These are phyloP conservation scores for Podarcis cretensis DNA, from an alignment of 2,113 vertebrate genomes.

Conservation along the genomic window DNA sequence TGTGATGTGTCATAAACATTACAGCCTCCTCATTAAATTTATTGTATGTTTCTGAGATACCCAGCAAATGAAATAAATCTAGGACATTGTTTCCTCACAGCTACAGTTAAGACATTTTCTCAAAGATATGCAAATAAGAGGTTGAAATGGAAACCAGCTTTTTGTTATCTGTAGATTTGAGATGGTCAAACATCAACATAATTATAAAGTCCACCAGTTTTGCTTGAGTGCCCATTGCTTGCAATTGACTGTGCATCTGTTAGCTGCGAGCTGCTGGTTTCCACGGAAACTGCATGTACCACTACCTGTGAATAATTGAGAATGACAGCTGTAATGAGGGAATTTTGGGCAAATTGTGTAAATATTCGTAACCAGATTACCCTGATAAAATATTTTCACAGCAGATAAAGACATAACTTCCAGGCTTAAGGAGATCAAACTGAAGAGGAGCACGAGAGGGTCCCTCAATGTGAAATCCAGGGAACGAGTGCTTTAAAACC, in stretches of 20 bases:
- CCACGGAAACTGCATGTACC: constrained; percentile 73
- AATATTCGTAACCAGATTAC: constrained; percentile 73
- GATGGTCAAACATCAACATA: constrained; percentile 59
- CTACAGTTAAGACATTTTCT: constrained; percentile 46
- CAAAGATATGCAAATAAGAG: constrained; percentile 49
- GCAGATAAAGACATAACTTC: constrained; percentile 65
- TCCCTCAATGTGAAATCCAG: constrained; percentile 43
- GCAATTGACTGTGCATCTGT: constrained; percentile 53
- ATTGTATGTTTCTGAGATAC: constrained; percentile 54
- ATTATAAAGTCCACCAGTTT: constrained; percentile 44
- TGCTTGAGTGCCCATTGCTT: constrained; percentile 59
- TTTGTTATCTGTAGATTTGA: constrained; percentile 39
- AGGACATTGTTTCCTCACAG: constrained; percentile 45
- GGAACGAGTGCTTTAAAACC: constrained; percentile 49
- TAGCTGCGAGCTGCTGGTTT: constrained; percentile 67
- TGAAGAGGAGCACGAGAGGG: constrained; percentile 59
- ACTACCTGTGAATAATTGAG: constrained; percentile 75
- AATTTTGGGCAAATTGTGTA: constrained; percentile 70
- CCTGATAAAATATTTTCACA: constrained; percentile 69
- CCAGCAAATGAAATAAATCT: constrained; percentile 19
- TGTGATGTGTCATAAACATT: constrained; percentile 68
- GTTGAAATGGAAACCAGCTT: constrained; percentile 51
- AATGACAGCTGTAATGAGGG: constrained; percentile 69
- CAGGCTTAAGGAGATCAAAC: constrained; percentile 65
- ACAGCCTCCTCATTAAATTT: constrained; percentile 67